Conservation (phyloP, 2,888 invertebrate genomes). For the Drosophila leonis region DNA sequence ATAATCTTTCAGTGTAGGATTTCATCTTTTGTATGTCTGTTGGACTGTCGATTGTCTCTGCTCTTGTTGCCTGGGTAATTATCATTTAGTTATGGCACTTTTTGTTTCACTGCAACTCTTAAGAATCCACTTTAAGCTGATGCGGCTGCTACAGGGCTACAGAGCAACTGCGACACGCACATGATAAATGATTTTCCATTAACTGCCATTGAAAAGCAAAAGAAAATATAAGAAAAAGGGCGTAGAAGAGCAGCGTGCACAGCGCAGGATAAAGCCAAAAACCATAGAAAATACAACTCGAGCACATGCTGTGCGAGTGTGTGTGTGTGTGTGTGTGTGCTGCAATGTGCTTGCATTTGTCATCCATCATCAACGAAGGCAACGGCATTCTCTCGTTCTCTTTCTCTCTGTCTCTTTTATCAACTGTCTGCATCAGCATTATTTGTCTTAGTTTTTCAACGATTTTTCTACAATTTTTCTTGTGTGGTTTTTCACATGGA, state of each 20-base stretch:
- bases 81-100: constrained; percentile 80
- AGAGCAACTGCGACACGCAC: constrained; percentile 58
- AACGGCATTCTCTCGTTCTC: constrained; percentile 27
- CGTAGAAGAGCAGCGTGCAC: constrained; percentile 13
- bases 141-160: background rate
- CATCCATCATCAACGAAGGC: constrained; percentile 71
- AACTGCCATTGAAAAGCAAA: constrained; percentile 67
- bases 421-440: constrained; percentile 47
- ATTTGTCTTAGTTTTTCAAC: constrained; percentile 52
- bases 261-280: constrained; percentile 40
- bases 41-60: constrained; percentile 2
- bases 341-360: constrained; percentile 62
- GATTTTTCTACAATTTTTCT: constrained; percentile 35
- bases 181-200: constrained; percentile 83
- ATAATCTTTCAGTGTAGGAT: constrained; percentile 41
- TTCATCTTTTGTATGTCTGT: constrained; percentile 44
- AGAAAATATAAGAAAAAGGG: constrained; percentile 27
- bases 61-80: constrained; percentile 55
- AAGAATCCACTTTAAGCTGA: constrained; percentile 36
- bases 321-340: constrained; percentile 12
- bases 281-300: constrained; percentile 20
- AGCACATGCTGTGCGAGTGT: constrained; percentile 31
- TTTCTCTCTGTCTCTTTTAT: constrained; percentile 22
- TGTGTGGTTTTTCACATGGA: constrained; percentile 15
- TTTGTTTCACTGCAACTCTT: constrained; percentile 46